phyloP scores from a whole-genome alignment of 2,888 invertebrate genomes.

The Dinocampus coccinellae region DNA sequence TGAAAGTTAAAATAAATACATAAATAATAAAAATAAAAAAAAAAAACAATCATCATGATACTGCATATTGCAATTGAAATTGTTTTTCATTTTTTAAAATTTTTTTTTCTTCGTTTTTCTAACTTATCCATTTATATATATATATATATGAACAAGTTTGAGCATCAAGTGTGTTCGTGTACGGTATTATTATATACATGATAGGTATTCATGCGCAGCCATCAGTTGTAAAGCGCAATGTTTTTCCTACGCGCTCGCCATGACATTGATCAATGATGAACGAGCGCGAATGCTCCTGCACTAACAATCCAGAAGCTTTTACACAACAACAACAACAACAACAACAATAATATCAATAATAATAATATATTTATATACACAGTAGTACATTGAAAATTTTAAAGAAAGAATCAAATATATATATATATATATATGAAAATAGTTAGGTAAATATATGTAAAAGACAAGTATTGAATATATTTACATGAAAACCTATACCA shows the following conservation, averaged over 20 bases:
- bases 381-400: too few species aligned
- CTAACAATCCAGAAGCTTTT: too few species aligned
- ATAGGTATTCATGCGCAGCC: slow-evolving; percentile 9
- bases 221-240: neutral
- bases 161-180: neutral
- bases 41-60: neutral
- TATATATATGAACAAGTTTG: neutral
- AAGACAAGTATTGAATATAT: neutral
- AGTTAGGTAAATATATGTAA: too few species aligned
- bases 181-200: neutral
- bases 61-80: neutral
- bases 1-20: neutral
- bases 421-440: too few species aligned
- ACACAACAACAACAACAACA: too few species aligned
- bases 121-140: neutral
- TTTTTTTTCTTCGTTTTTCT: neutral
- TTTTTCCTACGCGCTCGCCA: slow-evolving; percentile 16
- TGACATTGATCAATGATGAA: slow-evolving; percentile 39
- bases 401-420: too few species aligned
- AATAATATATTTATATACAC: too few species aligned
- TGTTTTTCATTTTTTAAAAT: too few species aligned
- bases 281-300: slow-evolving; percentile 18
- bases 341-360: too few species aligned
- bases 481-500: neutral
- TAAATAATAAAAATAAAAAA: neutral